Evolutionary conservation across 2,797 vertebrate genomes (phyloP), one percentile per base, ranked within the genome.

Genomic region (Spondyliosoma cantharus): DNA sequence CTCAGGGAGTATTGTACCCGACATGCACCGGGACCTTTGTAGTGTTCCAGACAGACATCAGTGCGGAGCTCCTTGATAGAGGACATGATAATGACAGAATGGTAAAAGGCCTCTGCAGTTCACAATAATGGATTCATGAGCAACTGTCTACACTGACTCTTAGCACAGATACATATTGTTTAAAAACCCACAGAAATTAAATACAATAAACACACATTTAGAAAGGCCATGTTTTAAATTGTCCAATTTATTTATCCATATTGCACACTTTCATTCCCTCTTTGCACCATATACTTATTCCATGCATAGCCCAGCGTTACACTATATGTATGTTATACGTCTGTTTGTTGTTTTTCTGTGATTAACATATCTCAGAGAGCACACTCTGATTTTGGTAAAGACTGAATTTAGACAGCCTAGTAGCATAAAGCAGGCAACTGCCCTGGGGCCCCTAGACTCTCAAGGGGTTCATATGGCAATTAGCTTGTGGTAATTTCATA

Each of bases 11-110:
- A 86, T 87, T 90, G 91, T 94, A 93, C 94, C 93, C 92, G 29
- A 89, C 88, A 94, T 94, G 92, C 93, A 93, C 73, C 91, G 91
- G 89, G 93, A 93, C 87, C 92, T 93, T 94, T 93, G 93, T 94
- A 87, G 91, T 81, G 88, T 59, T 90, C 85, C 87, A 93, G 89
- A 90, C 90, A 87, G 88, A 90, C 86, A 61, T 57, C 66, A 87
- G 85, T 22, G 83, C 81, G 60, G 71, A 80, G 84, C 79, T 85
- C 63, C 80, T 77, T 81, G 79, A 88, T 76, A 76, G 80, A 88
- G 87, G 87, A 87, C 86, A 78, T 82, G 74, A 86, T 85, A 68
- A 83, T 85, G 76, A 83, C 62, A 73, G 71, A 65, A 73, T 76
- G 82, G 78, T 72, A 86, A 66, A 45, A 80, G 80, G 78, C 72